Evolutionary conservation across 2,888 invertebrate species (phyloP).

Genomic region (Drosophila trichaetosa): DNA sequence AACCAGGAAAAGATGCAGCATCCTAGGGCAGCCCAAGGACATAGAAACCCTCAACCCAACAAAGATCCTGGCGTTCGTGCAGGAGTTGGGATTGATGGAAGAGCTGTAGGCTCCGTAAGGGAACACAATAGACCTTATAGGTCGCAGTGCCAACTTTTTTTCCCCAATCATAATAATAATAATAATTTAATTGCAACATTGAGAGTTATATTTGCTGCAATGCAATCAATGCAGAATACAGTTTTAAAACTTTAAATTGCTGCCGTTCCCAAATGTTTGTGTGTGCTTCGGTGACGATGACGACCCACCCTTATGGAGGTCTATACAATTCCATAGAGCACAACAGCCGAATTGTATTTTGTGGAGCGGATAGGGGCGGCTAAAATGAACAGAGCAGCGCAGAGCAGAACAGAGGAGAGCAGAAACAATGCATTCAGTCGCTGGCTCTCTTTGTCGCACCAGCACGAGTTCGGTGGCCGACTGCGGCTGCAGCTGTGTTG

Average conservation of each 20-base stretch:
- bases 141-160: no score
- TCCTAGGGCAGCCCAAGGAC: no score
- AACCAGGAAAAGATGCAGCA: no score
- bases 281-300: slow-evolving; percentile 1
- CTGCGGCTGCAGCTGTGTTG: slow-evolving; percentile 62
- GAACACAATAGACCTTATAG: no score
- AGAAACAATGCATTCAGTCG: slow-evolving; percentile 34
- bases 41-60: no score
- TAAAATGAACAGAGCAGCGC: slow-evolving; percentile 10
- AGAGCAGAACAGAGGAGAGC: slow-evolving; percentile 18
- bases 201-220: background rate
- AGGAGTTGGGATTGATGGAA: no score
- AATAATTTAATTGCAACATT: slow-evolving; percentile 3
- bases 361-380: slow-evolving; percentile 38
- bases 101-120: no score
- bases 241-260: slow-evolving; percentile 22
- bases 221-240: slow-evolving; percentile 40
- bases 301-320: slow-evolving; percentile 45
- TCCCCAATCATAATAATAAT: no score
- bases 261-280: slow-evolving; percentile 19
- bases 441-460: slow-evolving; percentile 6
- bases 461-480: slow-evolving; percentile 4
- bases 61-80: no score
- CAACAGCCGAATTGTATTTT: slow-evolving; percentile 27
- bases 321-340: slow-evolving; percentile 41